Conservation (phyloP, 2,113 vertebrate genomes). For the Pontoporia blainvillei region DNA sequence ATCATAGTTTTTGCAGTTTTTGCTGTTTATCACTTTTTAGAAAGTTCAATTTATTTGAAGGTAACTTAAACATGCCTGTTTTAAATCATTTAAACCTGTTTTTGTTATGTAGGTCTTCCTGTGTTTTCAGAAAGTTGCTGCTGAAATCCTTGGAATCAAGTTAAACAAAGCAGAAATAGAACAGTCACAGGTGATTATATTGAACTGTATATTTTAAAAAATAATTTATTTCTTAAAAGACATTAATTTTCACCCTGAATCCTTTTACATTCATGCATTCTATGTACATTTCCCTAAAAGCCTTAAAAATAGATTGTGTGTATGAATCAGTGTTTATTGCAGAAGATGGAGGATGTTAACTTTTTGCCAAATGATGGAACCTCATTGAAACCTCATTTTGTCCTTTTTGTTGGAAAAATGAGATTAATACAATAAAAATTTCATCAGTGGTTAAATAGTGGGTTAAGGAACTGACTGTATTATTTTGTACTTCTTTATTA, state of each 20-base stretch:
- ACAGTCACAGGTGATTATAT: conserved; percentile 95
- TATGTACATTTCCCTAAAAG: not conserved
- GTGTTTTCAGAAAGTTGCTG: conserved; percentile 97
- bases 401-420: not conserved
- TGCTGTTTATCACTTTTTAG: conserved; percentile 75
- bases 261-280: not conserved
- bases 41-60: conserved; percentile 76
- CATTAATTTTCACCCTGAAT: not conserved
- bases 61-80: conserved; percentile 75
- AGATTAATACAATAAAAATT: not conserved
- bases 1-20: conserved; percentile 74
- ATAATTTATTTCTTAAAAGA: conserved; percentile 33
- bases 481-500: not conserved
- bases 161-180: conserved; percentile 99
- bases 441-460: not conserved
- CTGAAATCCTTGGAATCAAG: conserved; percentile 96
- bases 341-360: not conserved
- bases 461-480: not conserved
- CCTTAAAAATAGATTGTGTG: not conserved
- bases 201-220: conserved; percentile 58
- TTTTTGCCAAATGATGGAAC: not conserved
- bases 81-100: conserved; percentile 80
- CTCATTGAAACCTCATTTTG: not conserved
- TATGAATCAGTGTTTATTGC: not conserved
- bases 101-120: conserved; percentile 90